Evolutionary conservation across 2,113 vertebrate species (phyloP).

Genomic region (Ellobius talpinus): DNA sequence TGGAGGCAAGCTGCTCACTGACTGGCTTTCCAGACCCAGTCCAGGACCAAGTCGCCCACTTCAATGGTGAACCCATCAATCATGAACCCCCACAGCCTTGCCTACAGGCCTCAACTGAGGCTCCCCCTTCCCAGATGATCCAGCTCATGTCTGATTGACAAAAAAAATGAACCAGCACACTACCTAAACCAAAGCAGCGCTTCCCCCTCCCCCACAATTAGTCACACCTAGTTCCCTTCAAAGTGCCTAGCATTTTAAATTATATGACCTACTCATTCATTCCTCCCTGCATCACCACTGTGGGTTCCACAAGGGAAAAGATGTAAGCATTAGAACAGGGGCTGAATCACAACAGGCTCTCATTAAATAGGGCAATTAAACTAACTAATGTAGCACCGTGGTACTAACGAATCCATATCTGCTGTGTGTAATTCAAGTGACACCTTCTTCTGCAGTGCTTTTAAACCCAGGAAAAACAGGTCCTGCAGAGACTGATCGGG

Average conservation of each 20-base stretch:
- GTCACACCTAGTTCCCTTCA: neutral
- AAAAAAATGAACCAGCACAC: neutral
- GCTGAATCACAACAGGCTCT: neutral
- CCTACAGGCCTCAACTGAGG: neutral
- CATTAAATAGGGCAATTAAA: neutral
- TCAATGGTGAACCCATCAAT: neutral
- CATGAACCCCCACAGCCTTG: neutral
- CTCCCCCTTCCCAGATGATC: neutral
- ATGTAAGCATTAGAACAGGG: neutral
- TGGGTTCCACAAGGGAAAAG: neutral
- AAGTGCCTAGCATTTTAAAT: slow-evolving; percentile 1
- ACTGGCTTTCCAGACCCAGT: neutral
- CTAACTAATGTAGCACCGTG: neutral
- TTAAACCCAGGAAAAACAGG: slow-evolving; percentile 18
- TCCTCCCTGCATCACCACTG: neutral
- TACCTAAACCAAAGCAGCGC: neutral
- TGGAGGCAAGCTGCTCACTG: neutral
- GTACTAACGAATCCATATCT: slow-evolving; percentile 14
- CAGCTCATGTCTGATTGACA: neutral
- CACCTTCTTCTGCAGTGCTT: neutral
- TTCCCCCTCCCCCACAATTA: neutral
- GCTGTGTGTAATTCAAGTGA: slow-evolving; percentile 31
- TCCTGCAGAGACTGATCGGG: neutral
- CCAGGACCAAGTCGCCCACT: neutral
- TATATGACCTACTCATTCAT: neutral